Percentiles rank a stretch among this genome's conserved stretches.
These are phyloP conservation scores for Otolemur crassicaudatus DNA, from an alignment of 2,797 vertebrate genomes.

Conservation along the genomic window DNA sequence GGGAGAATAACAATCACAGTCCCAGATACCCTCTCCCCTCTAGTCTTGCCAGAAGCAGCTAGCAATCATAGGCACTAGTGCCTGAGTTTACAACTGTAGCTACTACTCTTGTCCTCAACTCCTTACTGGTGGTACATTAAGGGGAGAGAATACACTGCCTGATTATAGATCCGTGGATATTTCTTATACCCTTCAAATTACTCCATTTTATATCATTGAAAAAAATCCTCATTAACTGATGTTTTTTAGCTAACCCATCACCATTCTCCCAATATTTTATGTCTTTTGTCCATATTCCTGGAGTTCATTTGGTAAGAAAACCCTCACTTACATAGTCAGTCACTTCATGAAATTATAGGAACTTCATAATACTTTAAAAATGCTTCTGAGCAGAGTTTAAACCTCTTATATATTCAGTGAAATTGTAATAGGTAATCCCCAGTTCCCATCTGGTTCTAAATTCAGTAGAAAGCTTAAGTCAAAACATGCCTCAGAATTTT, in stretches of 20 bases:
- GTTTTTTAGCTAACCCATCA: not conserved
- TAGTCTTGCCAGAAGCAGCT: slow-evolving; percentile 3
- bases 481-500: slow-evolving; percentile 12
- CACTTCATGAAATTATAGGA: not conserved
- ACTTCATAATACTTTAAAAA: slow-evolving; percentile 10
- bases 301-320: not conserved
- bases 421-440: not conserved
- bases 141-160: not conserved
- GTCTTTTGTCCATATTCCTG: not conserved
- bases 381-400: not conserved
- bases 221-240: not conserved
- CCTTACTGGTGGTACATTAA: not conserved
- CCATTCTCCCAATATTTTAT: not conserved
- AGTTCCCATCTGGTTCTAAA: not conserved
- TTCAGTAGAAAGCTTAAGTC: slow-evolving; percentile 2
- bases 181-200: not conserved
- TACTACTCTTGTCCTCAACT: not conserved
- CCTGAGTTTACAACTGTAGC: not conserved
- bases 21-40: not conserved
- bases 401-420: slow-evolving; percentile 2
- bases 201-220: not conserved
- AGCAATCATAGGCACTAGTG: not conserved
- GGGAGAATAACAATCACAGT: not conserved
- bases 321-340: not conserved
- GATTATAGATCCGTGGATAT: not conserved